These are phyloP conservation scores for Hirtodrosophila histrioides DNA, from an alignment of 2,888 invertebrate genomes.

Conservation along the genomic window DNA sequence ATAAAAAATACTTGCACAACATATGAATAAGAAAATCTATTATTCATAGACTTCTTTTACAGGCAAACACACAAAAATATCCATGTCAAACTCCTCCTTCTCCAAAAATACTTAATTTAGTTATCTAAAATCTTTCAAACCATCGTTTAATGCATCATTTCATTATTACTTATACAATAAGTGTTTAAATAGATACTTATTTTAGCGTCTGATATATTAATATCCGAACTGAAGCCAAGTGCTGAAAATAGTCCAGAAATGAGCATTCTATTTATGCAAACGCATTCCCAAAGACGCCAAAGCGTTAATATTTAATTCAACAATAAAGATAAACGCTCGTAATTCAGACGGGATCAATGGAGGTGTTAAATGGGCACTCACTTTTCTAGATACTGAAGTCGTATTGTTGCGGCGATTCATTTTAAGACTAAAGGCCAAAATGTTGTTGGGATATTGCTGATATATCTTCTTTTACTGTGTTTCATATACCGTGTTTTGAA, in stretches of 20 bases:
- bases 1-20: constrained; percentile 5
- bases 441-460: constrained; percentile 6
- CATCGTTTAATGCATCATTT: not conserved
- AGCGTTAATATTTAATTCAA: constrained; percentile 32
- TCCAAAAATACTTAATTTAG: no score
- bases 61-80: no score
- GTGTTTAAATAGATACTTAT: not conserved
- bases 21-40: constrained; percentile 5
- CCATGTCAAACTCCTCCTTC: no score
- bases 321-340: constrained; percentile 29
- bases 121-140: not conserved
- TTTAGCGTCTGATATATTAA: not conserved
- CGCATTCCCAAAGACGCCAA: not conserved
- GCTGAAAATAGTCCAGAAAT: constrained; percentile 5
- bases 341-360: constrained; percentile 41
- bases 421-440: not conserved
- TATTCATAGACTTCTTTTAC: not conserved
- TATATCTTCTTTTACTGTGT: not conserved
- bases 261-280: constrained; percentile 8
- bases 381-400: constrained; percentile 18
- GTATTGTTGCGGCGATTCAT: constrained; percentile 19
- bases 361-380: constrained; percentile 65
- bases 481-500: not conserved
- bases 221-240: not conserved
- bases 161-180: constrained; percentile 7